A percentile compares a stretch with the other conserved stretches of the same genome.
Evolutionary conservation across 1,140 invertebrate genomes (phyloP).

Genomic region (Nebria ingens): DNA sequence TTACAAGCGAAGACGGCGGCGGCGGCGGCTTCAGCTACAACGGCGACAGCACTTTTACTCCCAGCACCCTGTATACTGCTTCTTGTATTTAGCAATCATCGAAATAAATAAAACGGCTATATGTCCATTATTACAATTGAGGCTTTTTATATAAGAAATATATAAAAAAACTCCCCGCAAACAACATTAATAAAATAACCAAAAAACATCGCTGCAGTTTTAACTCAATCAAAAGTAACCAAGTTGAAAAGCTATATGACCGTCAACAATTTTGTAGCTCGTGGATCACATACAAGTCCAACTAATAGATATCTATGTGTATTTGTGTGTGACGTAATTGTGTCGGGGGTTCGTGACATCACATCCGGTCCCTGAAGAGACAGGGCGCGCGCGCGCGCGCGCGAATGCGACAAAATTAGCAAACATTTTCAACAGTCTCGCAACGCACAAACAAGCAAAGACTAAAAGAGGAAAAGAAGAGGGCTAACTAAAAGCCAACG

Average conservation of each 20-base stretch:
- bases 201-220: too few relatives aligned
- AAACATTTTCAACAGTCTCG: constrained; percentile 1
- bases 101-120: too few relatives aligned
- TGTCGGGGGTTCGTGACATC: constrained; percentile 26
- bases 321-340: constrained; percentile 30
- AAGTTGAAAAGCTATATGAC: too few relatives aligned
- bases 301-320: constrained; percentile 30
- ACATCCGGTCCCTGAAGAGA: constrained; percentile 18
- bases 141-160: too few relatives aligned
- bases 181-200: too few relatives aligned
- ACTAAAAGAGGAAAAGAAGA: too few relatives aligned
- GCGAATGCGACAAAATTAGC: constrained; percentile 3
- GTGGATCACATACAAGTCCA: constrained; percentile 27
- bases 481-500: background rate
- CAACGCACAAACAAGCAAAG: background rate
- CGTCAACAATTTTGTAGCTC: too few relatives aligned
- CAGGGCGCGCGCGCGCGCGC: too few relatives aligned
- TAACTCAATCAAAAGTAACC: background rate
- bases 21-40: too few relatives aligned
- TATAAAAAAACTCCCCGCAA: too few relatives aligned
- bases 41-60: background rate
- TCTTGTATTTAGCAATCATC: too few relatives aligned
- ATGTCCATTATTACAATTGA: too few relatives aligned
- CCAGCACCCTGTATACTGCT: background rate
- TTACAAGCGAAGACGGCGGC: background rate